Evolutionary conservation across 2,797 vertebrate genomes (phyloP).

Genomic region (Agapornis canus): DNA sequence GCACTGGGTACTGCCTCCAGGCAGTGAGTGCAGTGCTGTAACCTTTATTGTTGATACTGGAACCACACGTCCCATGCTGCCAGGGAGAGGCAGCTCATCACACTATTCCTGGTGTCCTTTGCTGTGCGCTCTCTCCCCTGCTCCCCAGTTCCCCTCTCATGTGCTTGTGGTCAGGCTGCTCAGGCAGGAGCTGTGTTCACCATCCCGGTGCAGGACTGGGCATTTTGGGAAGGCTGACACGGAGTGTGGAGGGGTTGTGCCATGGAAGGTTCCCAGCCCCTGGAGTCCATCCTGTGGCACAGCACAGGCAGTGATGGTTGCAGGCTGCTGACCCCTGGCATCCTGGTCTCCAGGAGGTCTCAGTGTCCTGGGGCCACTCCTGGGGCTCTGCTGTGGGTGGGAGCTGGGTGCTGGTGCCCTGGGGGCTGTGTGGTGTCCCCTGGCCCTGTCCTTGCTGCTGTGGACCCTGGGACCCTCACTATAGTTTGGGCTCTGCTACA

Average conservation of each 20-base stretch:
- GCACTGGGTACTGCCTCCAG: background rate
- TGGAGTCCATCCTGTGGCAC: background rate
- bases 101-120: background rate
- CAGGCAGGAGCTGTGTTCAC: background rate
- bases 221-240: background rate
- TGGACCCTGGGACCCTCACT: background rate
- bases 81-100: background rate
- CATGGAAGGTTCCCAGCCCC: rapidly evolving
- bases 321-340: rapidly evolving
- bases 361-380: background rate
- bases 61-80: rapidly evolving
- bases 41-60: rapidly evolving
- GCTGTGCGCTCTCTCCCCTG: background rate
- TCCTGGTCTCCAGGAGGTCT: rapidly evolving
- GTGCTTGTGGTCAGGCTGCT: background rate
- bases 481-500: rapidly evolving
- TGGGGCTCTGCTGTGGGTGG: background rate
- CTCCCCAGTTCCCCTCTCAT: background rate
- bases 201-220: background rate
- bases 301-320: rapidly evolving
- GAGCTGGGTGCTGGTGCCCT: rapidly evolving
- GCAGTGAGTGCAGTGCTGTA: rapidly evolving
- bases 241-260: background rate
- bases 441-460: rapidly evolving
- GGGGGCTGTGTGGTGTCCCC: rapidly evolving